These are phyloP conservation scores for Drosophila histrio DNA, from an alignment of 2,888 invertebrate genomes.

Conservation along the genomic window DNA sequence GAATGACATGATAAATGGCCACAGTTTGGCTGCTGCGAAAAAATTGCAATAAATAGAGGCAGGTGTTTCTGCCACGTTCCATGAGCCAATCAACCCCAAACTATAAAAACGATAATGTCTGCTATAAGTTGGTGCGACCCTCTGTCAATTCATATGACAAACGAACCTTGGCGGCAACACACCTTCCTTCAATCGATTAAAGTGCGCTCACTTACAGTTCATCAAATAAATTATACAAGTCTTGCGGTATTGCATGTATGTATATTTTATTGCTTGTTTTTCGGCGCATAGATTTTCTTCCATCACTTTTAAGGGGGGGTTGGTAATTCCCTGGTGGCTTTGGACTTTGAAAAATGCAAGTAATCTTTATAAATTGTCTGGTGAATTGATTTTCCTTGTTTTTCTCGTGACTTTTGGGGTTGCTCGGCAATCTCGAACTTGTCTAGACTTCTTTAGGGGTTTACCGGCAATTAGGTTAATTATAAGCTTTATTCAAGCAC, in stretches of 20 bases:
- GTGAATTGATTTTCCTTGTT: slow-evolving; percentile 57
- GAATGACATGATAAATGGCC: slow-evolving; percentile 65
- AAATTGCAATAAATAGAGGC: slow-evolving; percentile 32
- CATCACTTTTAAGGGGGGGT: background rate
- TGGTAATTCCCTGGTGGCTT: slow-evolving; percentile 16
- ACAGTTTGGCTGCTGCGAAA: slow-evolving; percentile 22
- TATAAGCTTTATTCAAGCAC: background rate
- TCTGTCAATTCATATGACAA: slow-evolving; percentile 49
- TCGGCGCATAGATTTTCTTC: background rate
- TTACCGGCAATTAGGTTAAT: slow-evolving; percentile 58
- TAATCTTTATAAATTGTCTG: slow-evolving; percentile 47
- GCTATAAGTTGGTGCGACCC: slow-evolving; percentile 32
- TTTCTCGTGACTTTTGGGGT: slow-evolving; percentile 1
- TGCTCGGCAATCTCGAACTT: slow-evolving; percentile 1
- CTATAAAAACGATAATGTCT: background rate
- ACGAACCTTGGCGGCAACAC: slow-evolving; percentile 21
- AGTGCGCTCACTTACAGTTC: slow-evolving; percentile 43
- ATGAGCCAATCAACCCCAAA: slow-evolving; percentile 9
- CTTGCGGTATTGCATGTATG: slow-evolving; percentile 28
- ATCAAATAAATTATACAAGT: slow-evolving; percentile 44
- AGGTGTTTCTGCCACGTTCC: slow-evolving; percentile 66
- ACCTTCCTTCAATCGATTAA: slow-evolving; percentile 45
- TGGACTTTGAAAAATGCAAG: slow-evolving; percentile 7
- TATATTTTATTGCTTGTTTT: slow-evolving; percentile 5
- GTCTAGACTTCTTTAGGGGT: slow-evolving; percentile 48